Conservation (phyloP, 2,113 vertebrate genomes). For the Girardinichthys multiradiatus region DNA sequence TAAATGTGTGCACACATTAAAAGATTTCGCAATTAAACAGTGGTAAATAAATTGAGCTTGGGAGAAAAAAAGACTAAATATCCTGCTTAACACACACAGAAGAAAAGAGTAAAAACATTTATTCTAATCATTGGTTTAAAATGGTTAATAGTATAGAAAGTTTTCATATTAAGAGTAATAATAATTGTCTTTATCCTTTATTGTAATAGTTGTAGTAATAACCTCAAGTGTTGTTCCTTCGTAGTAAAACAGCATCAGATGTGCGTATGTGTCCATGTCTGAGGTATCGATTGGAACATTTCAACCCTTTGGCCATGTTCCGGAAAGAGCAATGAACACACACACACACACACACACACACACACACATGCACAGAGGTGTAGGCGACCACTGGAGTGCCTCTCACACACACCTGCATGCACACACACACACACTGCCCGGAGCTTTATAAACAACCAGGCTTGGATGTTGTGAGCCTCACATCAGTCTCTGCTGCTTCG, state of each 20-base stretch:
- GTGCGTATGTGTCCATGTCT: conserved; percentile 12
- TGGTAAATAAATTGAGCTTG: not conserved
- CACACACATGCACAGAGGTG: conserved; percentile 12
- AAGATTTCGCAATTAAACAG: too few relatives aligned
- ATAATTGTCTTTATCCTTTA: not conserved
- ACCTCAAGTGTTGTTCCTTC: not conserved
- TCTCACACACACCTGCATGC: not conserved
- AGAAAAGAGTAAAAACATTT: too few relatives aligned
- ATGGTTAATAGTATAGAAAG: not conserved
- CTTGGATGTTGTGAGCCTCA: conserved; percentile 54
- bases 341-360: conserved; percentile 16
- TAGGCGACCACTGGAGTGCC: conserved; percentile 50
- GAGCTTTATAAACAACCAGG: conserved; percentile 67
- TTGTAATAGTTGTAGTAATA: not conserved
- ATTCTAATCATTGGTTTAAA: not conserved
- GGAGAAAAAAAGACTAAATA: not conserved
- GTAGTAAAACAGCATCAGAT: not conserved
- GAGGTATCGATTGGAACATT: conserved; percentile 64
- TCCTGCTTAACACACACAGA: too few relatives aligned
- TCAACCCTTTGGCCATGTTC: conserved; percentile 64
- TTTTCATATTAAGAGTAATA: not conserved
- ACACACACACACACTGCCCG: conserved; percentile 31
- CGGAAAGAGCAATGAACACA: conserved; percentile 53
- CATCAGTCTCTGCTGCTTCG: conserved; percentile 49
- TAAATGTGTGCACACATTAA: too few relatives aligned